A percentile compares a stretch with the other conserved stretches of the same genome.
Evolutionary conservation across 2,888 invertebrate genomes (phyloP).

Genomic region (Anaspis maculata): DNA sequence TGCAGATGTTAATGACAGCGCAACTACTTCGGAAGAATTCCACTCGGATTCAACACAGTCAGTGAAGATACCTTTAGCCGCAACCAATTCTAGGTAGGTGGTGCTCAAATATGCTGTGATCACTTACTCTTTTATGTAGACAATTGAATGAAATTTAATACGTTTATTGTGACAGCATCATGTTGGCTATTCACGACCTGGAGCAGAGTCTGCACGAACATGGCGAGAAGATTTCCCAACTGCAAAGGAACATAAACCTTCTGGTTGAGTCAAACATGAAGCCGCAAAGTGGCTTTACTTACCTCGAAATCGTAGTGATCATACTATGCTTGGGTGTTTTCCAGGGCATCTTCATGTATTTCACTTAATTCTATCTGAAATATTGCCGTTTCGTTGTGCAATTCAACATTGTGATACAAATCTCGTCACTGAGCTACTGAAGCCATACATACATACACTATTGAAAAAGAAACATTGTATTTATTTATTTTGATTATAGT

Average conservation of each 20-base stretch:
- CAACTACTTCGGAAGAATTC: conserved; percentile 37
- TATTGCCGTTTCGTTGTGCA: conserved; percentile 31
- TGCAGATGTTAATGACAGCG: conserved; percentile 44
- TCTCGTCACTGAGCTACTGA: conserved; percentile 16
- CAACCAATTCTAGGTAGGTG: conserved; percentile 28
- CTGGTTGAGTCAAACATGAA: conserved; percentile 24
- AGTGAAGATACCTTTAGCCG: conserved; percentile 28
- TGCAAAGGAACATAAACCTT: conserved; percentile 29
- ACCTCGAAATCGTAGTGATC: conserved; percentile 24
- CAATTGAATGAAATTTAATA: too few relatives aligned
- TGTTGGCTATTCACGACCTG: conserved; percentile 33
- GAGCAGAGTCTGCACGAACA: conserved; percentile 32
- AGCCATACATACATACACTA: too few relatives aligned
- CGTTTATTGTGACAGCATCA: conserved; percentile 27
- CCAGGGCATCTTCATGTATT: conserved; percentile 38
- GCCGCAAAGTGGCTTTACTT: conserved; percentile 15
- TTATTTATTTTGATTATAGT: conserved; percentile 2
- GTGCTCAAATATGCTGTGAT: too few relatives aligned
- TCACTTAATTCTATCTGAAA: conserved; percentile 44
- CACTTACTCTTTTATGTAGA: neutral
- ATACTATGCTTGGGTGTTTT: conserved; percentile 26
- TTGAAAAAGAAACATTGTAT: too few relatives aligned
- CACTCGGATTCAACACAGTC: conserved; percentile 39
- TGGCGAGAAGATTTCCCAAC: conserved; percentile 28
- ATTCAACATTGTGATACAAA: conserved; percentile 14